These are phyloP conservation scores for Amaurobius ferox DNA, from an alignment of 2,888 invertebrate species.

Conservation along the genomic window DNA sequence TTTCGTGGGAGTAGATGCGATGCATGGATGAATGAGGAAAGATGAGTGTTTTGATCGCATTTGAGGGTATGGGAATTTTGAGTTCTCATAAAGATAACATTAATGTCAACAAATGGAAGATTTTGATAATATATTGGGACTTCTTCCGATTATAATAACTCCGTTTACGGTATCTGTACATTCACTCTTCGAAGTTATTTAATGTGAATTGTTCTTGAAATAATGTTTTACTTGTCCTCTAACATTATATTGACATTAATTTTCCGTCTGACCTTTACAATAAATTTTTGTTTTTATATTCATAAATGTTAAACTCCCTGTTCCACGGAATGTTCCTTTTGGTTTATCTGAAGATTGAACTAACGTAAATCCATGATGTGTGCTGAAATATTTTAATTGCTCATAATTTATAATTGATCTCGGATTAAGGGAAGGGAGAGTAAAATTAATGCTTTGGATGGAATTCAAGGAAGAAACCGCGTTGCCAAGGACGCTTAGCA, in stretches of 20 bases:
- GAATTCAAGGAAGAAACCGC: constrained; percentile 11
- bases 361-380: not conserved
- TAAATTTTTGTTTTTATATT: not conserved
- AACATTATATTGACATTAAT: not conserved
- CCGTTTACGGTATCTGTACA: not conserved
- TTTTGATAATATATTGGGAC: not conserved
- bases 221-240: not conserved
- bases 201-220: not conserved
- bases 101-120: constrained; percentile 2
- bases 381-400: not conserved
- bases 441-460: constrained; percentile 1
- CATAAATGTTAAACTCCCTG: too few relatives aligned
- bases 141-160: not conserved
- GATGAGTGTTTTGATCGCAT: constrained; percentile 3
- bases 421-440: not conserved
- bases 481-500: constrained; percentile 34
- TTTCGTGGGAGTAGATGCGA: not conserved
- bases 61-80: not conserved
- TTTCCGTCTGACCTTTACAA: not conserved
- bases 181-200: not conserved
- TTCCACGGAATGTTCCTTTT: too few relatives aligned
- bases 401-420: not conserved
- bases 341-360: not conserved
- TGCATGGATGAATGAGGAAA: not conserved
- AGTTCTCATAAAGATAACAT: not conserved